Percentiles rank a stretch among this genome's conserved stretches.
Conservation (phyloP, 1,140 invertebrate genomes). For the Neodiprion lecontei region DNA sequence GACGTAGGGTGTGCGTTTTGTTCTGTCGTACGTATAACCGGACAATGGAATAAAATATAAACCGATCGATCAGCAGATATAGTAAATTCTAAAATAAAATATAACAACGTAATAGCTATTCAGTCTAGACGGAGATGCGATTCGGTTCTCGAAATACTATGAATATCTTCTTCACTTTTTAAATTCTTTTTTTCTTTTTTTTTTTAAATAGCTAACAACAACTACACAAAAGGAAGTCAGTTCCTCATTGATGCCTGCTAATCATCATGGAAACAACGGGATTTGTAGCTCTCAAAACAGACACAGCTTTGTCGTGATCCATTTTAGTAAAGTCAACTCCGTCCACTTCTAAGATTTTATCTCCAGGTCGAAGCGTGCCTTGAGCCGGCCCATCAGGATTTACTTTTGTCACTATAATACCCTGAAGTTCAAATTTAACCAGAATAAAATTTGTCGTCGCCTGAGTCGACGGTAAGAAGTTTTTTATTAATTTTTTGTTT, state of each 20-base stretch:
- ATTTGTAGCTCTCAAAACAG: constrained; percentile 61
- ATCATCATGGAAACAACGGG: constrained; percentile 65
- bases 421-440: constrained; percentile 49
- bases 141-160: constrained; percentile 13
- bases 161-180: constrained; percentile 4
- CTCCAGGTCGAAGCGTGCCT: constrained; percentile 63
- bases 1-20: not conserved
- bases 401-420: constrained; percentile 66
- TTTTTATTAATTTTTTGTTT: no score
- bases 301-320: constrained; percentile 62
- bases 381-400: constrained; percentile 64
- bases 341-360: constrained; percentile 69
- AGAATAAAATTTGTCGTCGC: not conserved
- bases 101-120: constrained; percentile 24
- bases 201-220: constrained; percentile 16
- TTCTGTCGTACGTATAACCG: not conserved
- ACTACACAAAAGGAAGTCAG: not conserved
- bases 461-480: no score
- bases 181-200: constrained; percentile 10
- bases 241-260: constrained; percentile 55
- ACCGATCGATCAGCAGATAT: not conserved
- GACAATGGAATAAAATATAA: not conserved
- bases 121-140: constrained; percentile 28
- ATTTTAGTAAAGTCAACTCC: constrained; percentile 68
- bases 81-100: constrained; percentile 10